phyloP scores from a whole-genome alignment of 2,113 vertebrate species.

The Setophaga kirtlandii region DNA sequence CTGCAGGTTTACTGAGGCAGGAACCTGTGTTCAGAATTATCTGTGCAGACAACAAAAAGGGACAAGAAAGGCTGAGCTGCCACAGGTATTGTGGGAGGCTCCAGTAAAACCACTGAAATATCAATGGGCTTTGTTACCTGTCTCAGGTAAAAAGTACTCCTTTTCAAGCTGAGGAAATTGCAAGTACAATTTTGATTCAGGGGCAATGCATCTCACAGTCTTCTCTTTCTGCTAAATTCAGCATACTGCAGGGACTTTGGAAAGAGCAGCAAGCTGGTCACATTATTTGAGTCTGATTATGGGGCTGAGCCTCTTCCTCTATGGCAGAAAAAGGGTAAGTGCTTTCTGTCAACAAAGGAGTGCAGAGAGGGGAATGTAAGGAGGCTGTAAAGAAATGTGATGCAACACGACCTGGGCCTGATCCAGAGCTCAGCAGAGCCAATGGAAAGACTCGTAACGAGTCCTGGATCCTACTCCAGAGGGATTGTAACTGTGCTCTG shows the following conservation, averaged over 20 bases:
- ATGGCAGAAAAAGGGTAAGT: background rate
- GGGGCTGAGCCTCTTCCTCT: background rate
- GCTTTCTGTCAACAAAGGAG: background rate
- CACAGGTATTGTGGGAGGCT: background rate
- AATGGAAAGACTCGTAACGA: conserved; percentile 37
- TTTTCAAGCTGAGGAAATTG: background rate
- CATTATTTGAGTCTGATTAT: background rate
- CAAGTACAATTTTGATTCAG: background rate
- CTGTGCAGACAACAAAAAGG: fast-evolving
- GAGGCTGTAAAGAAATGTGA: conserved; percentile 42
- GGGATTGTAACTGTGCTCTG: background rate
- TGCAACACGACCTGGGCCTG: background rate
- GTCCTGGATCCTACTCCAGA: background rate
- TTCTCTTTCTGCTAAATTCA: background rate
- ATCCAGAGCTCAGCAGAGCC: conserved; percentile 28
- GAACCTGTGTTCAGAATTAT: background rate
- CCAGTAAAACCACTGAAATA: background rate
- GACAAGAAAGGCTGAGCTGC: background rate
- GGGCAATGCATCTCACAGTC: background rate
- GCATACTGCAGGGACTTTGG: background rate
- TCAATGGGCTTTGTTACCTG: background rate
- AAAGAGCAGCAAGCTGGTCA: background rate
- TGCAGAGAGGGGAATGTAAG: background rate
- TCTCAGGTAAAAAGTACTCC: background rate
- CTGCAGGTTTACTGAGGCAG: background rate